Evolutionary conservation across 2,113 vertebrate genomes (phyloP), one percentile per base, ranked within the genome.

Genomic region (Chionodraco myersi): DNA sequence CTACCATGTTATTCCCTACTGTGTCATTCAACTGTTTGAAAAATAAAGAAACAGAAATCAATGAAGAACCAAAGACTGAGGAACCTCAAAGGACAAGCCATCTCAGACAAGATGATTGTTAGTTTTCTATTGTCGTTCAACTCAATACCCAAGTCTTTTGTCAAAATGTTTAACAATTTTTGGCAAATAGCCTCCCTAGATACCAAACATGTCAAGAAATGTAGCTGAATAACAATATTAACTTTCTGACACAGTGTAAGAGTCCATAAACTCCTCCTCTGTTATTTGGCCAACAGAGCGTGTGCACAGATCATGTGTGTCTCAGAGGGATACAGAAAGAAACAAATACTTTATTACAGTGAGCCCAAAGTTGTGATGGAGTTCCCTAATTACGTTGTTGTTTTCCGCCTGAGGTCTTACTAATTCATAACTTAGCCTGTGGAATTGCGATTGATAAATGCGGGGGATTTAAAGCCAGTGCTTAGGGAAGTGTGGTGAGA

Each of bases 371-470:
- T 69, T 70, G 49, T 77, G 86, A 80, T 81, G 64, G 59, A 88
- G 82, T 77, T 86, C 71, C 60, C 71, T 91, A 91, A 91, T 91
- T 88, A 89, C 79, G 76, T 72, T 87, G 75, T 82, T 90, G 79
- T 86, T 91, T 88, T 86, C 57, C 64, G 64, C 69, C 77, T 79
- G 67, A 88, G 75, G 82, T 74, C 57, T 54, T 79, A 63, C 88
- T 90, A 85, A 91, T 91, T 89, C 76, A 65, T 82, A 88, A 88
- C 79, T 56, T 75, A 16, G 72, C 85, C 84, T 26, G 72, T 86
- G 80, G 85, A 85, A 85, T 30, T 82, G 73, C 75, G 62, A 52
- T 11, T 26, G 79, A 82, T 88, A 86, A 83, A 86, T 58, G 73
- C 61, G 8, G 56, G 45, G 64, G 71, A 73, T 78, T 84, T 49